Evolutionary conservation across 2,888 invertebrate species (phyloP).

Genomic region (Cryptophagus acutangulus): DNA sequence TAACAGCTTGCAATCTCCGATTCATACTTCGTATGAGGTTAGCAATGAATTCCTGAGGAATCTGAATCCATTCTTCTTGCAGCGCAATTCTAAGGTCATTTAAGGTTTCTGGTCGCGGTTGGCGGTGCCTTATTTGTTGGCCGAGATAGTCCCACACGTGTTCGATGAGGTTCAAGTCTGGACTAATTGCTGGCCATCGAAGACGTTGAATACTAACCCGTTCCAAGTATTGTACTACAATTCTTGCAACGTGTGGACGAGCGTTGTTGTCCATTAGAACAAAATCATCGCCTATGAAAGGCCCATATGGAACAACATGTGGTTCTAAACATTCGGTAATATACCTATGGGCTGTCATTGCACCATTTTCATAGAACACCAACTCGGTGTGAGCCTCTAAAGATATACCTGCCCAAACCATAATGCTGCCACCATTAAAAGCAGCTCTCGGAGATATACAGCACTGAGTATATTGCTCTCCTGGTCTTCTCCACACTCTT

Average conservation of each 20-base stretch:
- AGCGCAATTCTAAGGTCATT: conserved; percentile 9
- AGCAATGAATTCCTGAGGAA: conserved; percentile 3
- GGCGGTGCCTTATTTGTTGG: conserved; percentile 11
- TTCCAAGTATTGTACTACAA: conserved; percentile 5
- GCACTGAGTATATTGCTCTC: conserved; percentile 3
- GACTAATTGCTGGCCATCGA: no score
- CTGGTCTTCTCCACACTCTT: conserved; percentile 7
- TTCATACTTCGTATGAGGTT: conserved; percentile 13
- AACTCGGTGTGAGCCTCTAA: no score
- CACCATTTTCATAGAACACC: not conserved
- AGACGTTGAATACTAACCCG: conserved; percentile 9
- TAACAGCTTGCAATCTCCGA: conserved; percentile 14
- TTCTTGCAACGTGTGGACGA: conserved; percentile 5
- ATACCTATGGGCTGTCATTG: not conserved
- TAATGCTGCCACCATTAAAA: conserved; percentile 7
- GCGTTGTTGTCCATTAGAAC: conserved; percentile 10
- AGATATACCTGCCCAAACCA: conserved; percentile 1
- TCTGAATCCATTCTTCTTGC: conserved; percentile 12
- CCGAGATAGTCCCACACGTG: not conserved
- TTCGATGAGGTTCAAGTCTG: conserved; percentile 6
- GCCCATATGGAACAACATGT: conserved; percentile 7
- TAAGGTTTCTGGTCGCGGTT: conserved; percentile 6
- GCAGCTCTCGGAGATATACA: not conserved
- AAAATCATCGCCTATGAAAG: conserved; percentile 8
- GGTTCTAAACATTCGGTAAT: conserved; percentile 1